A percentile compares a stretch with the other conserved stretches of the same genome.
These are phyloP conservation scores for Chlorodrepanis virens DNA, from an alignment of 2,113 vertebrate species.

Conservation along the genomic window DNA sequence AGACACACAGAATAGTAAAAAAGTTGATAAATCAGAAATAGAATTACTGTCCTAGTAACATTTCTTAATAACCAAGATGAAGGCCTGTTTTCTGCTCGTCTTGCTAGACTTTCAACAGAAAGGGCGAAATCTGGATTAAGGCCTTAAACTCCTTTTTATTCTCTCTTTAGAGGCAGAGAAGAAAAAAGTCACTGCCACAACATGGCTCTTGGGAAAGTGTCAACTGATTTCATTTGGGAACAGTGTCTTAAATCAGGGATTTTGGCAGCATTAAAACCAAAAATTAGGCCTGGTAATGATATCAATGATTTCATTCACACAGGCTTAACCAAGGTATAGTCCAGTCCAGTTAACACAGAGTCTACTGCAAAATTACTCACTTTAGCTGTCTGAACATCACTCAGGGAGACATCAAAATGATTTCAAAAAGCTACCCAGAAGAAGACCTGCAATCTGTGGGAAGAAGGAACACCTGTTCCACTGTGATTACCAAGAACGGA, in stretches of 20 bases:
- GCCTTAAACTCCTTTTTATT: neutral
- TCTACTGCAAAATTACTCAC: neutral
- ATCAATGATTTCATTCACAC: neutral
- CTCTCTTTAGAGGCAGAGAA: neutral
- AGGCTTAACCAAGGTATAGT: neutral
- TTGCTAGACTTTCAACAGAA: neutral
- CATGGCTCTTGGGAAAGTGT: neutral
- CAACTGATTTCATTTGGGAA: neutral
- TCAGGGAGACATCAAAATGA: neutral
- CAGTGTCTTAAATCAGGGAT: neutral
- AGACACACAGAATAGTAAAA: neutral
- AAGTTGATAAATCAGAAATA: neutral
- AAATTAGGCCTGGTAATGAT: neutral
- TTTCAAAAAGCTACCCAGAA: neutral
- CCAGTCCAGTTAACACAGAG: neutral
- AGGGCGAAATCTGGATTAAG: neutral
- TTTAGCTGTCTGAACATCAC: neutral
- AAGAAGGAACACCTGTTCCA: slow-evolving; percentile 21
- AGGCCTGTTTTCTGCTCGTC: neutral
- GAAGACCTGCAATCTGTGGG: slow-evolving; percentile 22
- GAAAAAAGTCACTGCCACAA: neutral
- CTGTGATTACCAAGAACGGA: neutral
- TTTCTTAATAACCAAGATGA: neutral
- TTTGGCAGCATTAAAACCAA: neutral
- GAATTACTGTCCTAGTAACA: neutral